Base-by-base conservation (phyloP, 2,113 vertebrate species). In the Labeo catla region DNA sequence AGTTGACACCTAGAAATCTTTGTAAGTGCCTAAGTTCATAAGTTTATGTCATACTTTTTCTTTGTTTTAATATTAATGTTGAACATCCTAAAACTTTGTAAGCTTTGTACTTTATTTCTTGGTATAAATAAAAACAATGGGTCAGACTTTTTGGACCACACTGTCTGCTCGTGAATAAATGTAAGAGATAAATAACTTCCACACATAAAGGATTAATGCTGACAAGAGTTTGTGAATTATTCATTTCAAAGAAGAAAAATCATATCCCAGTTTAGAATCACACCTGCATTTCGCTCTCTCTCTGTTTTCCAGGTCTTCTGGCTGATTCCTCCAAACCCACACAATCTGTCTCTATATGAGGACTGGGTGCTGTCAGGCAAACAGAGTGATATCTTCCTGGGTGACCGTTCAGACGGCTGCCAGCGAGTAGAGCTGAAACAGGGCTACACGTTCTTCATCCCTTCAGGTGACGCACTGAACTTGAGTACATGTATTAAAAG, bases 301-400 rank as follows among this genome's bases (percentile, higher is more conserved):
- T 89, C 36, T 91, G 89, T 89, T 84, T 89, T 86, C 12, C 91
- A 99, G 98, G 97, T 99, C 85, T 99, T 99, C 89, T 99, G 98
- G 98, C 94, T 99, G 89, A 97, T 99, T 88, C 98, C 98, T 2
- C 98, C 98, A 13, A 99, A 96, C 79, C 90, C 95, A 88, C 94
- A 96, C 91, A 99, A 99, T 91, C 95, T 99, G 81, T 95, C 96
- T 23, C 95, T 99, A 83, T 99, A 98, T n/a, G 97, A 99, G 92
- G 97, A 99, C 94, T 99, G 98, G 98, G 97, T 98, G 80, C 94
- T 99, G 84, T 99, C 97, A 15, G 98, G 98, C 86, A 99, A 99
- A 82, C 98, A 99, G 92, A 98, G 97, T 8, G 98, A 99, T 89
- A 91, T 99, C 91, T 99, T 99, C 87, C 95, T 99, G 93, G 98